Evolutionary conservation across 2,797 vertebrate species (phyloP).

Genomic region (Coendou prehensilis): DNA sequence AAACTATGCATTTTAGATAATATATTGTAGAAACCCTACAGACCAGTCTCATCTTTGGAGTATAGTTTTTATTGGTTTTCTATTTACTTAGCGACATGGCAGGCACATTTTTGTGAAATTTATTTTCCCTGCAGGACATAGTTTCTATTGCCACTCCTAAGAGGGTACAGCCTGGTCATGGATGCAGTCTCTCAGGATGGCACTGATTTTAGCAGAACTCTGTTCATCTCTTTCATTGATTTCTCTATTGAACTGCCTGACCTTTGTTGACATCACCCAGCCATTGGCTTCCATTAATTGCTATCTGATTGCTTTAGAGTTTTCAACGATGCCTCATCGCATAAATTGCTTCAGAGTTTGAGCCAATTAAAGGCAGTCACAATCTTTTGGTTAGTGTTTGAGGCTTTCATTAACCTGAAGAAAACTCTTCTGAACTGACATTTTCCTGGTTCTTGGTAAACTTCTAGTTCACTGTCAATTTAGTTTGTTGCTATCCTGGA

Average conservation of each 20-base stretch:
- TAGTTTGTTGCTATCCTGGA: neutral
- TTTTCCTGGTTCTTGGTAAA: neutral
- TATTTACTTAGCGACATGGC: neutral
- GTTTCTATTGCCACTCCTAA: neutral
- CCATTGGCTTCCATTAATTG: neutral
- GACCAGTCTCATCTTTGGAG: neutral
- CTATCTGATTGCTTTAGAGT: neutral
- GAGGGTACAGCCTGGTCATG: neutral
- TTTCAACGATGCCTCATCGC: neutral
- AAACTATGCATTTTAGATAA: neutral
- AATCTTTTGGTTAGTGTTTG: neutral
- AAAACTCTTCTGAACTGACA: neutral
- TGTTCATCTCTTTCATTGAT: neutral
- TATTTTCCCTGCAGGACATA: neutral
- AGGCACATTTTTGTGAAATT: neutral
- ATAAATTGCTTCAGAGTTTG: neutral
- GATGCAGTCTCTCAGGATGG: neutral
- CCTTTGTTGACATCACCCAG: neutral
- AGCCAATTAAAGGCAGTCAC: neutral
- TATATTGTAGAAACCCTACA: neutral
- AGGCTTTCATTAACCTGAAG: neutral
- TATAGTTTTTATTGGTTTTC: neutral
- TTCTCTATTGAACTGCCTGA: neutral
- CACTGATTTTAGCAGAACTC: neutral
- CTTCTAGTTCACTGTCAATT: neutral